These are phyloP conservation scores for Serinus canaria DNA, from an alignment of 2,113 vertebrate genomes.

Conservation along the genomic window DNA sequence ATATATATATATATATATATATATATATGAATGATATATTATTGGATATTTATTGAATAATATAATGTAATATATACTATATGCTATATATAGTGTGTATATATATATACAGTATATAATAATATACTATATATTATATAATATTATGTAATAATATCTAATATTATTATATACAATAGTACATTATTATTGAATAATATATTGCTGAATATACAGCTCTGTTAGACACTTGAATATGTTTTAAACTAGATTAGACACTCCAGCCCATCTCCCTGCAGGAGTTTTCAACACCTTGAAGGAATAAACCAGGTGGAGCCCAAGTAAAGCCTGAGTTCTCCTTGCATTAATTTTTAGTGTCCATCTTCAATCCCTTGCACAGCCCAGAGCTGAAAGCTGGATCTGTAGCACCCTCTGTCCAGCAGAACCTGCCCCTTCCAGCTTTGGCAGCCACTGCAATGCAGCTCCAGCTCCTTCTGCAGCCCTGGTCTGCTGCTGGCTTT, in stretches of 20 bases:
- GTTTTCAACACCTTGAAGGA: not conserved
- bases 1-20: not conserved
- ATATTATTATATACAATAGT: too few species aligned
- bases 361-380: not conserved
- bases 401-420: not conserved
- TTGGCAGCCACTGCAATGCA: not conserved
- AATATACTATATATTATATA: too few species aligned
- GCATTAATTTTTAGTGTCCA: not conserved
- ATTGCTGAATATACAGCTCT: not conserved
- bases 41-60: not conserved
- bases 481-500: not conserved
- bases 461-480: not conserved
- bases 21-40: too few species aligned
- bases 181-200: not conserved
- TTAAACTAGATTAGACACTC: not conserved
- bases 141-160: too few species aligned
- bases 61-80: too few species aligned
- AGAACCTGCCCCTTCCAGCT: not conserved
- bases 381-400: not conserved
- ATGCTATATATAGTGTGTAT: too few species aligned
- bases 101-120: too few species aligned
- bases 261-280: not conserved
- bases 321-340: not conserved
- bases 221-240: not conserved
- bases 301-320: not conserved